Percentiles rank a stretch among this genome's conserved stretches.
Evolutionary conservation across 2,113 vertebrate species (phyloP).

Genomic region (Gallinago jamesoni): DNA sequence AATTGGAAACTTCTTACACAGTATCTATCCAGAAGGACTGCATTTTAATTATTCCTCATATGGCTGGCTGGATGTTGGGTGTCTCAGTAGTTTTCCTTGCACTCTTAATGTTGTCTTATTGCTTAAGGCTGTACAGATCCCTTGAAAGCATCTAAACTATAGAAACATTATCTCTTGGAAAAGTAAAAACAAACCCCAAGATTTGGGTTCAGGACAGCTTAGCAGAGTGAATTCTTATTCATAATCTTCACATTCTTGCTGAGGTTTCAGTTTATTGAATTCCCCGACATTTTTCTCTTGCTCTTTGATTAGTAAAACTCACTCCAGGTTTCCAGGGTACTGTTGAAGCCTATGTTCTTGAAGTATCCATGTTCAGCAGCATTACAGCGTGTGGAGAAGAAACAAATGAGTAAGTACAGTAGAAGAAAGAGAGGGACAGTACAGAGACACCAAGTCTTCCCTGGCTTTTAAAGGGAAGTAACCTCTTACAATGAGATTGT

Average conservation of each 20-base stretch:
- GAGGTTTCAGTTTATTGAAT: constrained; percentile 26
- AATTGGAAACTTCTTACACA: not conserved
- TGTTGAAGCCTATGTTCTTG: not conserved
- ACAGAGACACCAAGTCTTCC: not conserved
- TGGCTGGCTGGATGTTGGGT: not conserved
- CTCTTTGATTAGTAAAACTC: not conserved
- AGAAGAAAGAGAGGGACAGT: not conserved
- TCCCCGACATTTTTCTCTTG: not conserved
- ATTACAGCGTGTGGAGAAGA: not conserved
- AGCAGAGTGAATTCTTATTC: constrained; percentile 15
- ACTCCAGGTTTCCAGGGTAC: not conserved
- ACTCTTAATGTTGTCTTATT: not conserved
- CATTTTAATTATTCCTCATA: constrained; percentile 37
- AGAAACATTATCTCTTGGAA: constrained; percentile 60
- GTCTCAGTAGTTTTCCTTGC: constrained; percentile 29
- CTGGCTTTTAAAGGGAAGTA: not conserved
- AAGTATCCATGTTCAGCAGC: not conserved
- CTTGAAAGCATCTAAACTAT: constrained; percentile 11
- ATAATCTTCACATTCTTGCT: constrained; percentile 29
- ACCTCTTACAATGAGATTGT: not conserved
- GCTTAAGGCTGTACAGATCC: constrained; percentile 12
- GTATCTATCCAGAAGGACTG: not conserved
- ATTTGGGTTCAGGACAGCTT: not conserved
- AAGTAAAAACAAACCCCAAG: constrained; percentile 34
- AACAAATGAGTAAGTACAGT: not conserved